Conservation (phyloP, 2,888 invertebrate species). For the Microplitis deprimator region DNA sequence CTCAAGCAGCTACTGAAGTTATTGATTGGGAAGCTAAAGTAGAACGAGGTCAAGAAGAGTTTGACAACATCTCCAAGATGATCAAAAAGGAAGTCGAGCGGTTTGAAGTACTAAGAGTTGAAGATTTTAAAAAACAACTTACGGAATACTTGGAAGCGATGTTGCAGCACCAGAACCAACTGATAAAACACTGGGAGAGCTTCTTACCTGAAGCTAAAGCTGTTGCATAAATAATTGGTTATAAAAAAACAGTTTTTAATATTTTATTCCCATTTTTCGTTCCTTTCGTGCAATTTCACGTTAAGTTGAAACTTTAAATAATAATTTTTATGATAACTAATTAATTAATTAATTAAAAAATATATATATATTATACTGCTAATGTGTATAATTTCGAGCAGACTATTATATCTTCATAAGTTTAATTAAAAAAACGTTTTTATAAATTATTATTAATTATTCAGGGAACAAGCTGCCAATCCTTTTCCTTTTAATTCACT, state of each 20-base stretch:
- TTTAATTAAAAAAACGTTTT: slow-evolving; percentile 3
- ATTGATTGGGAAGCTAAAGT: slow-evolving; percentile 98
- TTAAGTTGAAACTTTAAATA: slow-evolving; percentile 3
- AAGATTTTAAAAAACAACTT: slow-evolving; percentile 91
- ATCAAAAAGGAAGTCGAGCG: slow-evolving; percentile 95
- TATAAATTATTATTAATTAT: slow-evolving; percentile 7
- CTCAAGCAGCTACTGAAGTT: slow-evolving; percentile 91
- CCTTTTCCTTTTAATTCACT: slow-evolving; percentile 5
- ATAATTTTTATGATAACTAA: not conserved
- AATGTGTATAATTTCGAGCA: not conserved
- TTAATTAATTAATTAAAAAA: not conserved
- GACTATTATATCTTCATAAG: not conserved
- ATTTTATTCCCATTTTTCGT: not conserved
- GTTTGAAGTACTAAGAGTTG: slow-evolving; percentile 89
- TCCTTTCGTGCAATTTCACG: slow-evolving; percentile 17
- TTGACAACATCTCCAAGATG: slow-evolving; percentile 93
- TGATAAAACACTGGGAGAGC: slow-evolving; percentile 95
- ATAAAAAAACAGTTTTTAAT: slow-evolving; percentile 15
- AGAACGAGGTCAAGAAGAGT: slow-evolving; percentile 96
- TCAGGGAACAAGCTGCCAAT: slow-evolving; percentile 13
- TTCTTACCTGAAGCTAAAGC: slow-evolving; percentile 96
- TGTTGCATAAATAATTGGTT: slow-evolving; percentile 79
- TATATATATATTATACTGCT: slow-evolving; percentile 6
- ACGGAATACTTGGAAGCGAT: slow-evolving; percentile 94
- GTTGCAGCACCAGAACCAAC: slow-evolving; percentile 93